Percentiles rank a stretch among this genome's conserved stretches.
Evolutionary conservation across 37 sponge, comb jelly and placozoan genomes (phyloP).

Genomic region (Trichoplax adhaerens): DNA sequence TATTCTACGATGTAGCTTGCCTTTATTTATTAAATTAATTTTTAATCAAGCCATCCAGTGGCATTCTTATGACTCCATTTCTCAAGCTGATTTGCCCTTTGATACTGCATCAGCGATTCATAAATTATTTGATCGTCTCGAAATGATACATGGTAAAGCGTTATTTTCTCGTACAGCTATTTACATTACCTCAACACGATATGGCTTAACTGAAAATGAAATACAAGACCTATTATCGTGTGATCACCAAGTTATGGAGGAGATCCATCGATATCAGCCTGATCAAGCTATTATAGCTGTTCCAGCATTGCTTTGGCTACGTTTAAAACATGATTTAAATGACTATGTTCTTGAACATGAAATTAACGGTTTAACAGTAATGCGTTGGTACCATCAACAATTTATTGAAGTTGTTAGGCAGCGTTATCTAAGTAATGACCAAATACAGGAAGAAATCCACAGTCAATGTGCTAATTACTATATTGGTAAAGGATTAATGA

Average conservation of each 20-base stretch:
- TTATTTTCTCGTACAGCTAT: slow-evolving; percentile 19
- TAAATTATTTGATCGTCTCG: slow-evolving; percentile 7
- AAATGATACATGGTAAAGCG: slow-evolving; percentile 16
- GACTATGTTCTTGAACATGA: slow-evolving; percentile 29
- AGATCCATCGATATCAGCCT: slow-evolving; percentile 51
- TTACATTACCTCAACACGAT: slow-evolving; percentile 30
- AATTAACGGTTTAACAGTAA: slow-evolving; percentile 24
- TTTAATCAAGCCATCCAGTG: slow-evolving; percentile 28
- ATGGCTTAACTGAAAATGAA: slow-evolving; percentile 54
- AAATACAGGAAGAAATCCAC: neutral
- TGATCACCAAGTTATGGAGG: slow-evolving; percentile 28
- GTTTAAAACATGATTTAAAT: slow-evolving; percentile 18
- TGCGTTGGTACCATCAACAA: slow-evolving; percentile 49
- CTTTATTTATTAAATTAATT: slow-evolving; percentile 28
- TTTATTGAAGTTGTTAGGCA: slow-evolving; percentile 31
- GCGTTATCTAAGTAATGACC: slow-evolving; percentile 12
- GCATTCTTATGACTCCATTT: slow-evolving; percentile 21
- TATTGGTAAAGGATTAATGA: slow-evolving; percentile 5
- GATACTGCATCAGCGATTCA: no score
- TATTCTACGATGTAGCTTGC: slow-evolving; percentile 23
- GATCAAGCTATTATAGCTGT: slow-evolving; percentile 18
- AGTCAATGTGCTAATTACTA: slow-evolving; percentile 18
- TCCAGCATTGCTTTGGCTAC: slow-evolving; percentile 35
- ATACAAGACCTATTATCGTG: slow-evolving; percentile 40
- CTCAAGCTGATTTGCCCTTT: no score